These are phyloP conservation scores for Calliopsis andreniformis DNA, from an alignment of 1,140 invertebrate genomes.

Conservation along the genomic window DNA sequence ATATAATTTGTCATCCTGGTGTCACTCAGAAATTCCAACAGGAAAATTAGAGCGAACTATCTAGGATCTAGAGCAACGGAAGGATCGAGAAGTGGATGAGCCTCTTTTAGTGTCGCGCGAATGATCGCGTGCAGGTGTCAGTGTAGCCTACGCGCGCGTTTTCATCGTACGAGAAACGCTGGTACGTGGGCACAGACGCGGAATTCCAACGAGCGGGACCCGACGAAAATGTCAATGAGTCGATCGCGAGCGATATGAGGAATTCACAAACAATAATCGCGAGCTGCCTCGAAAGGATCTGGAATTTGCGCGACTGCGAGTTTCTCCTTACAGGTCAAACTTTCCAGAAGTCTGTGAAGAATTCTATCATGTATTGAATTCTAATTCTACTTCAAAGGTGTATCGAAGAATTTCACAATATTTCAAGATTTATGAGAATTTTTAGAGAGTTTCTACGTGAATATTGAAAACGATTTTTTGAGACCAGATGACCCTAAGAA, in stretches of 20 bases:
- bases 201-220: conserved; percentile 66
- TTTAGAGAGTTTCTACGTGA: neutral
- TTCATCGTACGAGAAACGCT: conserved; percentile 59
- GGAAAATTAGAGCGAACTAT: neutral
- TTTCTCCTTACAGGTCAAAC: no score
- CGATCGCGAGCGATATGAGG: conserved; percentile 63
- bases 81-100: conserved; percentile 23
- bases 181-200: conserved; percentile 62
- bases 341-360: no score
- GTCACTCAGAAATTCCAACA: neutral
- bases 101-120: neutral
- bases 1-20: neutral
- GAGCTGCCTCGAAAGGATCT: conserved; percentile 7
- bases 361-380: no score
- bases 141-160: conserved; percentile 51
- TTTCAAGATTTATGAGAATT: neutral
- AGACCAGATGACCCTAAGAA: no score
- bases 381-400: no score
- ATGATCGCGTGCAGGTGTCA: conserved; percentile 35
- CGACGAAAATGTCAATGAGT: conserved; percentile 68
- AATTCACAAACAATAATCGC: conserved; percentile 65
- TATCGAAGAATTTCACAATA: conserved; percentile 1
- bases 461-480: no score
- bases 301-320: conserved; percentile 36
- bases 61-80: neutral